Conservation (phyloP, 2,113 vertebrate species). For the Anas platyrhynchos region DNA sequence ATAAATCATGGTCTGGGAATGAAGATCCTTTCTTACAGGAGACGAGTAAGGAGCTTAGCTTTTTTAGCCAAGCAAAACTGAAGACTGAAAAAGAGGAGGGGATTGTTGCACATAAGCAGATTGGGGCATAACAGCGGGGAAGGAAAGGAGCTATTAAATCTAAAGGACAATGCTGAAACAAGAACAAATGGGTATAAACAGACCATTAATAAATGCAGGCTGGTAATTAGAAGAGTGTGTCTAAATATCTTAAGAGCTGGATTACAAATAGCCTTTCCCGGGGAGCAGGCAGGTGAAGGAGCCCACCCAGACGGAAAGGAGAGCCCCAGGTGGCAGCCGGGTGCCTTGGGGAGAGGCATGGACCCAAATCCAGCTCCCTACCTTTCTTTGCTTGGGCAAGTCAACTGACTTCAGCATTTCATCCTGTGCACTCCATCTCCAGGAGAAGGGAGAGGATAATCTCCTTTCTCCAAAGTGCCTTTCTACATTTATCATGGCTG, state of each 20-base stretch:
- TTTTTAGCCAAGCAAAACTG: conserved; percentile 19
- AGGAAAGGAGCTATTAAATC: conserved; percentile 33
- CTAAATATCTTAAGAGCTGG: neutral
- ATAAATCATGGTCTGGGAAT: conserved; percentile 14
- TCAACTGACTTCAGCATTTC: neutral
- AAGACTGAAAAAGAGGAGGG: conserved; percentile 16
- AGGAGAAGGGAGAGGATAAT: neutral
- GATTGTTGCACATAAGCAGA: conserved; percentile 19
- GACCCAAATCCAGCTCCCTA: neutral
- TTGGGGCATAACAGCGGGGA: conserved; percentile 18
- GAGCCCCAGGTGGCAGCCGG: neutral
- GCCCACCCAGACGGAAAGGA: neutral
- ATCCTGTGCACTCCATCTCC: neutral
- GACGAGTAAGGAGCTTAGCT: conserved; percentile 51
- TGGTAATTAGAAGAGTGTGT: conserved; percentile 15
- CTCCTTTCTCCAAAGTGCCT: neutral
- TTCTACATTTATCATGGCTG: neutral
- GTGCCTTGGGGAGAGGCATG: neutral
- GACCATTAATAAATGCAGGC: neutral
- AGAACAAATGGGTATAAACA: conserved; percentile 33
- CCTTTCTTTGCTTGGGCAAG: neutral
- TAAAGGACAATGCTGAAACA: conserved; percentile 1
- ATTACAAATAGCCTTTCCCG: neutral
- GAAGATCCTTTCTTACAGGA: conserved; percentile 34
- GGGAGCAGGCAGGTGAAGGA: neutral